Base-by-base conservation (phyloP, 1,140 invertebrate species). In the Ptiloglossa arizonensis region DNA sequence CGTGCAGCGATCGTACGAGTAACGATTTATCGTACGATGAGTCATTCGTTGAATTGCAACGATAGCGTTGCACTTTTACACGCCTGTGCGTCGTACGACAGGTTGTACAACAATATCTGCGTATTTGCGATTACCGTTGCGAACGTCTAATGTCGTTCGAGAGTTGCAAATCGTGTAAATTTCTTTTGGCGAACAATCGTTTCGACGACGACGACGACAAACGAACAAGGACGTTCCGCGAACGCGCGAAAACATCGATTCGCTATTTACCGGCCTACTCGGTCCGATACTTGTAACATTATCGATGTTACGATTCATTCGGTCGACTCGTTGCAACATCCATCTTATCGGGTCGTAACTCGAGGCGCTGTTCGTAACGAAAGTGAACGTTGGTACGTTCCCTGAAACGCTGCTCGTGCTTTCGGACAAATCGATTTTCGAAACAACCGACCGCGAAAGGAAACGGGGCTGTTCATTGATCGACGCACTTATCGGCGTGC, bases 231-330 rank as follows among this genome's bases (percentile, higher is more conserved):
- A 69, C 44, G 46, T 56, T 17, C 44, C 62, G 32, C 46, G 63
- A 67, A 72, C 32, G 48, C 29, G 44, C 52, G 56, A 41, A 44
- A 73, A 74, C 38, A 29, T 70, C 79, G 83, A 71, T 29, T 52
- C 50, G 24, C 64, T 52, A 60, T 83, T 82, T 64, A 79, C 62
- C 64, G 59, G 64, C 52, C 52, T 44, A 11, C 17, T 60, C 52
- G 32, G 22, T 35, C 41, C 56, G 32, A 59, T 69, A 67, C 60
- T 56, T 57, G 63, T 79, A 79, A 76, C 56, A 80, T 80, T 83
- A 83, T 75, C 71, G 71, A 54, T 80, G 69, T 78, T 85, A 70
- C 81, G 82, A 85, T 85, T 85, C 83, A 81, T 74, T 63, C 17
- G 79, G 52, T 24, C 29, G 41, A 78, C 46, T 73, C 84, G 59